Evolutionary conservation across 2,797 vertebrate genomes (phyloP), one percentile per base, ranked within the genome.

Genomic region (Rhabdomys pumilio): DNA sequence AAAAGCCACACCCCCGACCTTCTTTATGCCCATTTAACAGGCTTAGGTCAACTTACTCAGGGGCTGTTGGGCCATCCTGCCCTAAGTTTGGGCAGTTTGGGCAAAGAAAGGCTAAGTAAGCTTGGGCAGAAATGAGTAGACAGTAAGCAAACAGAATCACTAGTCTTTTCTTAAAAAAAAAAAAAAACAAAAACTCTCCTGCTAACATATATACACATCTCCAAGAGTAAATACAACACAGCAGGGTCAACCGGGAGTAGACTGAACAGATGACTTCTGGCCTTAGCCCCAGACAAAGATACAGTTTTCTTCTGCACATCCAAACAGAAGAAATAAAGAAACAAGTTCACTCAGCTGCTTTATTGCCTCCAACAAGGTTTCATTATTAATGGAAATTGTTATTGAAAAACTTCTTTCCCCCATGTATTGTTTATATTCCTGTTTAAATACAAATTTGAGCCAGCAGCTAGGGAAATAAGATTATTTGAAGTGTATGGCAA

Each of bases 361-460:
- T 96, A 77, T 69, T 94, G 67, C 63, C 31, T 95, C 80, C 95
- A 95, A 94, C 63, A 77, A 96, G 76, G n/a, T 92, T 96, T 96
- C 57, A 85, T 92, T 96, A 95, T 93, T 90, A 97, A 96, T 96
- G 88, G 90, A 96, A 98, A 97, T 90, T 95, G 87, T 94, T 95
- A 84, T 22, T 95, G 94, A 96, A 97, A 95, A 94, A 82, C 41
- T 53, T 57, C 69, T 57, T 77, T 1, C 22, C 38, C 59, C 11
- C 41, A 81, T 67, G 76, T 53, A 93, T 92, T 97, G 94, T 96
- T 96, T 96, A 59, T 93, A 69, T 96, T 93, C 93, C 76, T 93
- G 95, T 96, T 98, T 96, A 94, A 97, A 97, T 97, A 97, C 88
- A 97, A 98, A 82, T 97, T 91, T 20, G 29, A 90, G 31, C 89